Evolutionary conservation across 2,888 invertebrate genomes (phyloP), one percentile per base, ranked within the genome.

Genomic region (Euplagia quadripunctaria): DNA sequence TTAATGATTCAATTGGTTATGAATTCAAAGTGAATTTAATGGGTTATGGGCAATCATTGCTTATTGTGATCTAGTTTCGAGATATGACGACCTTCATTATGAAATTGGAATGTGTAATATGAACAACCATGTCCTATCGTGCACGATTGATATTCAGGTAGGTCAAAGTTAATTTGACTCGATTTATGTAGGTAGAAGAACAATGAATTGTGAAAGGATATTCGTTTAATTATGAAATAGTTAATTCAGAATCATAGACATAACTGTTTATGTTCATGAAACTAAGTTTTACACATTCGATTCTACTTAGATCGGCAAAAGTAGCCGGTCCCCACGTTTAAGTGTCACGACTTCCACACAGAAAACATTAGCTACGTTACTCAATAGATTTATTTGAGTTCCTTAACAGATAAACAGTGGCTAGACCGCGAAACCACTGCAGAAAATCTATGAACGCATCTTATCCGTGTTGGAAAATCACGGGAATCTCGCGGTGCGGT

Each of bases 311-410:
- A 90, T 88, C 90, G 84, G 85, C 81, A 85, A 87, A 87, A 88
- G 85, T 86, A 84, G 83, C 85, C 76, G 85, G 91, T 91, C 90
- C 89, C 91, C 91, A 91, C 90, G 90, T 84, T 89, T 88, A 88
- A 88, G 85, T 91, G 90, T 93, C 94, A 94, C 93, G 93, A 94
- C 89, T 94, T 89, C 86, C 88, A 90, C 87, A 91, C 85, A 90
- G 89, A 90, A 90, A 92, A 91, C 88, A 90, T 91, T 90, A 91
- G 89, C 90, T 89, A 89, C 86, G 86, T 90, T 89, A 87, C 88
- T 87, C 89, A 91, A 93, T 91, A 93, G 93, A 94, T 95, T 94
- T 94, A 93, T 94, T 94, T 93, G 89, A 90, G 91, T 90, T 91
- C 89, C 89, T 82, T 84, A 87, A 85, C 88, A 90, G 94, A 95